Conservation (phyloP, 2,888 invertebrate species). For the Diadromus collaris region DNA sequence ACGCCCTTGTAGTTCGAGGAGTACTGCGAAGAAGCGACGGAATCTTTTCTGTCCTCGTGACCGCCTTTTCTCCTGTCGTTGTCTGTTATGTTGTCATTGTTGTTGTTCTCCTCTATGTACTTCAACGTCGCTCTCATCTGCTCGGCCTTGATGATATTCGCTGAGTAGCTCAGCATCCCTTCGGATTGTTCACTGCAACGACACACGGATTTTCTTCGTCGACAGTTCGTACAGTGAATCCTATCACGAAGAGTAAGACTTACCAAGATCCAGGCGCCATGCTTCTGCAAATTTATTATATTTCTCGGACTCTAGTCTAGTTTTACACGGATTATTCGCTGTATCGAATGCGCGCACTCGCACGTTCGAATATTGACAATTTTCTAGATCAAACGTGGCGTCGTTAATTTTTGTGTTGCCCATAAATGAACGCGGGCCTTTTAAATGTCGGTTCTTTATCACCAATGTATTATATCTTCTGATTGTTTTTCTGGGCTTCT, state of each 20-base stretch:
- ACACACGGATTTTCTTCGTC: neutral
- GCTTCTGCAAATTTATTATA: neutral
- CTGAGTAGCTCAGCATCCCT: constrained; percentile 65
- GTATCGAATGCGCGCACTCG: neutral
- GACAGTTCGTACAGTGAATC: neutral
- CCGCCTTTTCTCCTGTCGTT: constrained; percentile 29
- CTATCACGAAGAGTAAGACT: constrained; percentile 15
- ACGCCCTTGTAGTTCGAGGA: constrained; percentile 72
- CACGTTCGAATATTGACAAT: neutral
- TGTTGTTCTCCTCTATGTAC: constrained; percentile 70
- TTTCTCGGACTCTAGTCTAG: neutral
- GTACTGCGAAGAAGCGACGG: constrained; percentile 60
- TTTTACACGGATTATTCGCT: neutral
- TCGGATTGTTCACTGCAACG: constrained; percentile 68
- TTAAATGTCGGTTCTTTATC: neutral
- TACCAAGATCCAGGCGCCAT: constrained; percentile 57
- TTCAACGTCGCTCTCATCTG: constrained; percentile 61
- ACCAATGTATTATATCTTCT: neutral
- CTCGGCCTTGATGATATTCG: constrained; percentile 52
- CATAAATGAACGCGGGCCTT: neutral
- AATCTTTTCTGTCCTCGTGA: constrained; percentile 51
- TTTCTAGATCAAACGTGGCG: neutral
- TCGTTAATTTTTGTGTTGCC: neutral
- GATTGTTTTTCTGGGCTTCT: neutral
- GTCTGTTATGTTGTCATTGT: constrained; percentile 31